These are phyloP conservation scores for Eubasilissa splendida DNA, from an alignment of 2,888 invertebrate species.

Conservation along the genomic window DNA sequence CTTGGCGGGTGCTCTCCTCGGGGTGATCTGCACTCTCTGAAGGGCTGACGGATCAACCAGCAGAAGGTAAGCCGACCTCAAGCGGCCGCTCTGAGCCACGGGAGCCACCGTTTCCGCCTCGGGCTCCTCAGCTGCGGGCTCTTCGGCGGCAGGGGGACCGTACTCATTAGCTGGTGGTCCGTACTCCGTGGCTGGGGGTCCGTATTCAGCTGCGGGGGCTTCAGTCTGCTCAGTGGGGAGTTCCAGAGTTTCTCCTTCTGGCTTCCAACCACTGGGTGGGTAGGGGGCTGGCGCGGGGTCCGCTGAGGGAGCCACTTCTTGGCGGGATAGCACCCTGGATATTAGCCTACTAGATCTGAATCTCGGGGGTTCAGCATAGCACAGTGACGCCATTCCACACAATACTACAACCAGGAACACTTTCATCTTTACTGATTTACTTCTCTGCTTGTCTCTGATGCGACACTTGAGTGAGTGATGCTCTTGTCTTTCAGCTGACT, in stretches of 20 bases:
- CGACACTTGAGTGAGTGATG: slow-evolving; percentile 26
- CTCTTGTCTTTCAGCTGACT: not conserved
- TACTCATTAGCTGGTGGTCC: slow-evolving; percentile 38
- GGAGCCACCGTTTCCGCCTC: slow-evolving; percentile 30
- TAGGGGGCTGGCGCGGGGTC: slow-evolving; percentile 33
- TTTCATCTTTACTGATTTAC: slow-evolving; percentile 47
- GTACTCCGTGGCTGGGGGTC: slow-evolving; percentile 38
- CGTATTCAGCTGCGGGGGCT: slow-evolving; percentile 30
- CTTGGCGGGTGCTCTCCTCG: slow-evolving; percentile 41
- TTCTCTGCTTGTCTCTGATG: not conserved
- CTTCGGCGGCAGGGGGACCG: slow-evolving; percentile 24
- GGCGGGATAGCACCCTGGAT: slow-evolving; percentile 24
- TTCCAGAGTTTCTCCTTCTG: slow-evolving; percentile 65
- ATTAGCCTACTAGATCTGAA: slow-evolving; percentile 25
- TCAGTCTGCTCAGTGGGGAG: slow-evolving; percentile 61
- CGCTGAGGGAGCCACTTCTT: slow-evolving; percentile 32
- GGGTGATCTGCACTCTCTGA: slow-evolving; percentile 18
- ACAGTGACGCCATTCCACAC: slow-evolving; percentile 30
- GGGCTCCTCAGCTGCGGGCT: slow-evolving; percentile 4
- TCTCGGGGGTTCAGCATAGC: slow-evolving; percentile 44
- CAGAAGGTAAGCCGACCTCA: slow-evolving; percentile 41
- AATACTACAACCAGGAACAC: slow-evolving; percentile 39
- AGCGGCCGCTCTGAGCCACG: slow-evolving; percentile 29
- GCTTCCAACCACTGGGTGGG: slow-evolving; percentile 68
- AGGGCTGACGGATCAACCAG: slow-evolving; percentile 31